Evolutionary conservation across 1,140 invertebrate genomes (phyloP).

Genomic region (Hylaeus anthracinus): DNA sequence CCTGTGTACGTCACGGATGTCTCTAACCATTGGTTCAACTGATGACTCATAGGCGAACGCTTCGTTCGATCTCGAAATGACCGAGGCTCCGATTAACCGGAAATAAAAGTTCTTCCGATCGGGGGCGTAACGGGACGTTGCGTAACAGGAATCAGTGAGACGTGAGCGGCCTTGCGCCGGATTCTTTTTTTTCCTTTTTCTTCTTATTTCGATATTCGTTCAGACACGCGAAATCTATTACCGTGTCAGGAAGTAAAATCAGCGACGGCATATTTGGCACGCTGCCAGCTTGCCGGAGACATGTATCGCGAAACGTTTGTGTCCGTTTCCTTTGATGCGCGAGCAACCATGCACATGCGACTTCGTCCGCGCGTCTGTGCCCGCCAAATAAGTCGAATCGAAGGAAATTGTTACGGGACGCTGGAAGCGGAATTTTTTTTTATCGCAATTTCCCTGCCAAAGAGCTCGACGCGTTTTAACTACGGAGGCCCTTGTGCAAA

Average conservation of each 20-base stretch:
- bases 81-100: slow-evolving; percentile 25
- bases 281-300: slow-evolving; percentile 26
- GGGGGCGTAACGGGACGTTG: background rate
- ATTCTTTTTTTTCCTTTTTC: no score
- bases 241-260: slow-evolving; percentile 50
- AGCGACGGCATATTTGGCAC: slow-evolving; percentile 45
- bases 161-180: background rate
- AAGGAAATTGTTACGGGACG: background rate
- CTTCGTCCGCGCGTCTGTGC: background rate
- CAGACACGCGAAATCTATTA: slow-evolving; percentile 40
- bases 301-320: background rate
- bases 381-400: background rate
- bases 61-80: slow-evolving; percentile 23
- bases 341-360: background rate
- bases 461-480: background rate
- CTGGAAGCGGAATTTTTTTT: no score
- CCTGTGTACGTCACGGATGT: slow-evolving; percentile 23
- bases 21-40: slow-evolving; percentile 13
- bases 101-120: slow-evolving; percentile 39
- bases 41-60: slow-evolving; percentile 1
- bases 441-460: background rate
- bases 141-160: slow-evolving; percentile 3
- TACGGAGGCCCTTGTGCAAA: no score
- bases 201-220: slow-evolving; percentile 38
- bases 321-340: background rate